Evolutionary conservation across 1,140 invertebrate genomes (phyloP).

Genomic region (Diploscapter pachys): DNA sequence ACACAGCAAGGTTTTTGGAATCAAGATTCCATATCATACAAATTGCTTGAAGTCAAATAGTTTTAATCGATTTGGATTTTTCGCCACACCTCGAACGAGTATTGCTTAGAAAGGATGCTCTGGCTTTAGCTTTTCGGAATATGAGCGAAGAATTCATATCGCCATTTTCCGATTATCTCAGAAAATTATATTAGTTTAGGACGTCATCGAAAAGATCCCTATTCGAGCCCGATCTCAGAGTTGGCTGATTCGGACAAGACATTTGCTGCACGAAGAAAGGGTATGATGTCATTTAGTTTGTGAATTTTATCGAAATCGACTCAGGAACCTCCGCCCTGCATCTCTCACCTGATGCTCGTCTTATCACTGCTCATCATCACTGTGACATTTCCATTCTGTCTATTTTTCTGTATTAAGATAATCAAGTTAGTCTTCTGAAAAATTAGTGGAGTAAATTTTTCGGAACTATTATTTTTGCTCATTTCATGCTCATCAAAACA

Average conservation of each 20-base stretch:
- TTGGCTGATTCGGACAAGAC: constrained; percentile 57
- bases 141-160: background rate
- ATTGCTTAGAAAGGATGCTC: too few species aligned
- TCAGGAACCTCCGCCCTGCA: constrained; percentile 44
- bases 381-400: constrained; percentile 49
- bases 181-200: constrained; percentile 39
- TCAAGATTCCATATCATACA: background rate
- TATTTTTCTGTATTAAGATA: constrained; percentile 54
- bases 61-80: too few species aligned
- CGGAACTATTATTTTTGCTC: constrained; percentile 17
- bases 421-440: constrained; percentile 44
- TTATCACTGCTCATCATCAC: constrained; percentile 48
- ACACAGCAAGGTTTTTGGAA: background rate
- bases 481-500: background rate
- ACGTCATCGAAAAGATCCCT: constrained; percentile 57
- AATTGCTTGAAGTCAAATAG: background rate
- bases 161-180: background rate
- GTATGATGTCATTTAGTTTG: constrained; percentile 28
- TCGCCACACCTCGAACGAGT: background rate
- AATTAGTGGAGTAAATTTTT: background rate
- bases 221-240: constrained; percentile 57
- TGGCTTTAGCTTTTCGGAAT: too few species aligned
- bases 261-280: constrained; percentile 56
- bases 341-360: constrained; percentile 42
- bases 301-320: background rate